A percentile compares a stretch with the other conserved stretches of the same genome.
Conservation (phyloP, 2,113 vertebrate genomes). For the Coracopsis vasa region DNA sequence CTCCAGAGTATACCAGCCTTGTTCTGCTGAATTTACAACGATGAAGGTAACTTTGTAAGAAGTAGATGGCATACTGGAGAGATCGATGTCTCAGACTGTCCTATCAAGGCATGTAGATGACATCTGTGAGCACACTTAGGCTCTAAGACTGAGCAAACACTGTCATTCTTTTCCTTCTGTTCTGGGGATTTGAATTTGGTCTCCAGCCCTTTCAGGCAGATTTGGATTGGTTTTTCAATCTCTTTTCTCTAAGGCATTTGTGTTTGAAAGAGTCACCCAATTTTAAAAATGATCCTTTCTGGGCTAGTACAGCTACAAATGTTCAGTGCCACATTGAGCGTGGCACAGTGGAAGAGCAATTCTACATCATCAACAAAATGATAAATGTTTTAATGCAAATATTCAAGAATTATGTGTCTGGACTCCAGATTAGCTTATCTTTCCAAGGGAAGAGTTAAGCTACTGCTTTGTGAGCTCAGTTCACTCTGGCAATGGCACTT, state of each 20-base stretch:
- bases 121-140: background rate
- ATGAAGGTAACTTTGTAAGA: background rate
- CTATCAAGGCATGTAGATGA: background rate
- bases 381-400: background rate
- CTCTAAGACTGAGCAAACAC: background rate
- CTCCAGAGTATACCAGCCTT: background rate
- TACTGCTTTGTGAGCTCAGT: constrained; percentile 15
- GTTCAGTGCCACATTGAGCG: background rate
- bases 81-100: background rate
- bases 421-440: background rate
- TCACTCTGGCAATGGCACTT: background rate
- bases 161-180: background rate
- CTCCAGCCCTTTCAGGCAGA: background rate
- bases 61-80: background rate
- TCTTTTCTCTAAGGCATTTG: background rate
- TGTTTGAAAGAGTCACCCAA: background rate
- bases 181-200: background rate
- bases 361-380: background rate
- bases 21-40: background rate
- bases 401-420: background rate
- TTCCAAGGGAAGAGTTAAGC: constrained; percentile 30
- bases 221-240: background rate
- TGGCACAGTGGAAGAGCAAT: background rate
- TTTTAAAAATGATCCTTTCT: background rate
- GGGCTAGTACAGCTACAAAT: background rate